Conservation (phyloP, 1,140 invertebrate species). For the Xylocopa sonorina region DNA sequence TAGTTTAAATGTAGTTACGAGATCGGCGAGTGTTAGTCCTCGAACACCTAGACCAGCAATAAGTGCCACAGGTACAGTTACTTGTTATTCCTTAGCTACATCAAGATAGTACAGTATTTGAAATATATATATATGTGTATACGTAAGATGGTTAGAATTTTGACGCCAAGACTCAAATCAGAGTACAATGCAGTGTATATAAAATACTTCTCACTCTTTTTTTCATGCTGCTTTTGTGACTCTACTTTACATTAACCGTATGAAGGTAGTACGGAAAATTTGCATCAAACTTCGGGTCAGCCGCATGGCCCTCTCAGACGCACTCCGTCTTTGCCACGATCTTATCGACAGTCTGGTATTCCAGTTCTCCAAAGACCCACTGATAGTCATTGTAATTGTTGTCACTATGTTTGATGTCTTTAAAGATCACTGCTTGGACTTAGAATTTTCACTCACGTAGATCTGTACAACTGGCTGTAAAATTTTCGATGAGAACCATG, state of each 20-base stretch:
- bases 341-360: slow-evolving; percentile 84
- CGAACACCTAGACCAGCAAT: slow-evolving; percentile 75
- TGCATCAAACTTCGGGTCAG: slow-evolving; percentile 79
- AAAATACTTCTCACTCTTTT: slow-evolving; percentile 70
- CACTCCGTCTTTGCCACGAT: slow-evolving; percentile 84
- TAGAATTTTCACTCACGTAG: slow-evolving; percentile 43
- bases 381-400: slow-evolving; percentile 80
- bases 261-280: slow-evolving; percentile 84
- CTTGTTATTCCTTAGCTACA: not conserved
- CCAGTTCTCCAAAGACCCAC: slow-evolving; percentile 83
- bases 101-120: not conserved
- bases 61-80: slow-evolving; percentile 75
- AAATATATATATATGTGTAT: not conserved
- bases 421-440: slow-evolving; percentile 29
- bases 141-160: too few species aligned
- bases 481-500: too few species aligned
- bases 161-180: not conserved
- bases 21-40: slow-evolving; percentile 77
- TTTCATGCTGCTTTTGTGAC: slow-evolving; percentile 79
- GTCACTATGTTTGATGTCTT: slow-evolving; percentile 24
- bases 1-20: slow-evolving; percentile 79
- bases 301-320: slow-evolving; percentile 82
- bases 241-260: slow-evolving; percentile 72
- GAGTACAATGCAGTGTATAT: slow-evolving; percentile 34
- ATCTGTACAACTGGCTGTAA: too few species aligned